Evolutionary conservation across 2,113 vertebrate species (phyloP).

Genomic region (Cariama cristata): DNA sequence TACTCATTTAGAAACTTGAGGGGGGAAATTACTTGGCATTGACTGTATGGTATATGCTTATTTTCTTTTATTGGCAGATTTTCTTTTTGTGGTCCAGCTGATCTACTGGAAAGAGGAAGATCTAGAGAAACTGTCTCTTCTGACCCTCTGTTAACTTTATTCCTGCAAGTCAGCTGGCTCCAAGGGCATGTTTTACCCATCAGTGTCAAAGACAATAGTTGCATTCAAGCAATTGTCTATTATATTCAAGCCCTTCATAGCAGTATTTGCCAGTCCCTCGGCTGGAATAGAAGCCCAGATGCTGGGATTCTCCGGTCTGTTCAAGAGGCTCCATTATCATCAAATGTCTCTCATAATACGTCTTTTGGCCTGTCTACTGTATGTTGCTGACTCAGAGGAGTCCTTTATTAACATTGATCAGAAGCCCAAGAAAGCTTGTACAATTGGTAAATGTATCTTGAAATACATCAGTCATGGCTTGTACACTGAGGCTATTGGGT

Average conservation of each 20-base stretch:
- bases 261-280: not conserved
- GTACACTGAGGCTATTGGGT: not conserved
- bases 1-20: not conserved
- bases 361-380: not conserved
- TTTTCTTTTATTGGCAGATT: not conserved
- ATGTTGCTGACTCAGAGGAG: not conserved
- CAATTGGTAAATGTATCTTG: not conserved
- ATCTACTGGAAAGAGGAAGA: not conserved
- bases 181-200: not conserved
- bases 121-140: not conserved
- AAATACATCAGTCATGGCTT: not conserved
- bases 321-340: not conserved
- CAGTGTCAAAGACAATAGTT: not conserved
- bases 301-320: not conserved
- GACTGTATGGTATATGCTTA: not conserved
- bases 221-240: not conserved
- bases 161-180: not conserved
- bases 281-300: not conserved
- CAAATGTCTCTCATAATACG: not conserved
- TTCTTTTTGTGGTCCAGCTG: not conserved
- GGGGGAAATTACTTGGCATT: not conserved
- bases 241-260: not conserved
- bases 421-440: not conserved
- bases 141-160: not conserved
- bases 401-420: not conserved